Conservation (phyloP, 2,797 vertebrate species). For the Taenioides sp. region DNA sequence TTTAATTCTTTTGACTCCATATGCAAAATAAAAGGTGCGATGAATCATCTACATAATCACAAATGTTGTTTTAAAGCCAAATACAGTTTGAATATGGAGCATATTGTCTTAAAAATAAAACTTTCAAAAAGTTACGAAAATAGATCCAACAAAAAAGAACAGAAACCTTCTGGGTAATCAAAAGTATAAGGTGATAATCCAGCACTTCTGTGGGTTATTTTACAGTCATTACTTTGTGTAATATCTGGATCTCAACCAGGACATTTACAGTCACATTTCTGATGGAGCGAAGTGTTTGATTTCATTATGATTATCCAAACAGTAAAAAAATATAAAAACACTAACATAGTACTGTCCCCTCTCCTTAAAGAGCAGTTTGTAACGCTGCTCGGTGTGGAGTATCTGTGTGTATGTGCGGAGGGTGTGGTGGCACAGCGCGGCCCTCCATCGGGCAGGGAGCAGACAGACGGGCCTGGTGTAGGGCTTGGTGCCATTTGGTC, state of each 20-base stretch:
- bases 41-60: no score
- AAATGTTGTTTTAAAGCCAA: neutral
- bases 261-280: neutral
- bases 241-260: neutral
- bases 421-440: constrained; percentile 10
- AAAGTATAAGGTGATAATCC: neutral
- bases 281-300: no score
- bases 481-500: constrained; percentile 8
- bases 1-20: neutral
- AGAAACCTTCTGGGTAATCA: neutral
- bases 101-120: no score
- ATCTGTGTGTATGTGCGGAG: neutral
- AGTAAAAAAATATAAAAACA: no score
- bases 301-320: no score
- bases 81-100: no score
- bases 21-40: no score
- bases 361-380: neutral
- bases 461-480: neutral
- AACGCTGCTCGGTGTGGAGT: no score
- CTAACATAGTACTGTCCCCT: no score
- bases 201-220: neutral
- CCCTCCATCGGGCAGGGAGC: neutral
- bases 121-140: neutral
- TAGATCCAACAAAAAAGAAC: neutral
- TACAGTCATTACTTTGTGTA: neutral